phyloP scores from a whole-genome alignment of 2,888 invertebrate species.

The Exephanes ischioxanthus region DNA sequence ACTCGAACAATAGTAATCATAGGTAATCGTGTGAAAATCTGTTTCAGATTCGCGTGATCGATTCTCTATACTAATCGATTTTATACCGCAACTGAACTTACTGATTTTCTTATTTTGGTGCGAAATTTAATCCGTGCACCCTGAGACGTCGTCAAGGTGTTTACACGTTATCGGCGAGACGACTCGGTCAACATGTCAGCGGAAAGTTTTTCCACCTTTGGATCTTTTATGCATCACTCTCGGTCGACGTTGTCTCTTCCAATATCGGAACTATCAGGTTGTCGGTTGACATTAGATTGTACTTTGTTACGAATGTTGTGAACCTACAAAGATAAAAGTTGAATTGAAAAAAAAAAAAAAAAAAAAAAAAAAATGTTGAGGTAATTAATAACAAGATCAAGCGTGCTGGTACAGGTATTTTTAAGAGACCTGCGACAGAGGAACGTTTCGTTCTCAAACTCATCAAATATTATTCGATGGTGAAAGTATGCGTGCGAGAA shows the following conservation, averaged over 20 bases:
- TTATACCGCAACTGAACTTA: conserved; percentile 2
- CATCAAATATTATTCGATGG: conserved; percentile 98
- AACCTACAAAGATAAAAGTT: conserved; percentile 87
- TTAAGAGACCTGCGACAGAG: conserved; percentile 90
- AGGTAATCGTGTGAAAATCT: conserved; percentile 10
- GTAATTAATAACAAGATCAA: neutral
- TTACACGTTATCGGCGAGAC: neutral
- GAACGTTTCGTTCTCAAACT: conserved; percentile 98
- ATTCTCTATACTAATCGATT: conserved; percentile 3
- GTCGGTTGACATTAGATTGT: conserved; percentile 99
- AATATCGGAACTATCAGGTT: conserved; percentile 99
- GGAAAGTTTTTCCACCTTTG: neutral
- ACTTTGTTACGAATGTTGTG: conserved; percentile 99
- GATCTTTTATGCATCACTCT: conserved; percentile 79
- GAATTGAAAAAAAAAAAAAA: neutral
- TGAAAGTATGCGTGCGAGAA: conserved; percentile 99
- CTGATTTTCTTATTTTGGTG: neutral
- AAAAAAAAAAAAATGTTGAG: neutral
- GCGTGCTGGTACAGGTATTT: neutral
- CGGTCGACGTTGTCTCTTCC: conserved; percentile 88
- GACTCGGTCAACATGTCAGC: neutral
- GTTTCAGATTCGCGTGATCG: neutral
- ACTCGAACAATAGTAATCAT: conserved; percentile 34
- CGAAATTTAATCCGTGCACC: neutral
- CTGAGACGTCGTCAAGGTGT: neutral